Conservation (phyloP, 2,888 invertebrate genomes). For the Pomacea canaliculata region DNA sequence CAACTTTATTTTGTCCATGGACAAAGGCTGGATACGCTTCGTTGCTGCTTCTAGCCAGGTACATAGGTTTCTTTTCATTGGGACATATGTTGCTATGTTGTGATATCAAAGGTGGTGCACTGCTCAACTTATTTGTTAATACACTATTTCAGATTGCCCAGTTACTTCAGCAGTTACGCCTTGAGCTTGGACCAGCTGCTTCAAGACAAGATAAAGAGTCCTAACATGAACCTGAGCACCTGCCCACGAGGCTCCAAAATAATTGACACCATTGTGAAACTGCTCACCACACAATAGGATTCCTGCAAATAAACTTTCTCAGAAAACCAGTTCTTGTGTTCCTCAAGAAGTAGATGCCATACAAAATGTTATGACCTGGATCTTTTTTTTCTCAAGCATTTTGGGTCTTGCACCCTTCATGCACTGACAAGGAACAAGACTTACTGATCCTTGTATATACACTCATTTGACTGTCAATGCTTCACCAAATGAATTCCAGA, state of each 20-base stretch:
- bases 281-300: conserved; percentile 58
- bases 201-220: conserved; percentile 62
- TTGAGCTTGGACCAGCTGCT: conserved; percentile 62
- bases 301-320: no score
- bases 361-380: no score
- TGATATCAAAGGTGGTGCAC: background rate
- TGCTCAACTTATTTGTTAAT: background rate
- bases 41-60: conserved; percentile 61
- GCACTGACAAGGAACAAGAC: no score
- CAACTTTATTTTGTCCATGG: conserved; percentile 61
- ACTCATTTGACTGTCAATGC: conserved; percentile 34
- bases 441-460: background rate
- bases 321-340: background rate
- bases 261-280: conserved; percentile 61
- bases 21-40: conserved; percentile 65
- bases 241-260: conserved; percentile 64
- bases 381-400: no score
- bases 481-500: conserved; percentile 64
- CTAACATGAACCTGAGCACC: conserved; percentile 61
- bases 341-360: no score
- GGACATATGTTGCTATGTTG: background rate
- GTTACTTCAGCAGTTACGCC: conserved; percentile 55
- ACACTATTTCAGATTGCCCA: conserved; percentile 58
- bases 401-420: no score
- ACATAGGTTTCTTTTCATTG: background rate